Percentiles rank a stretch among this genome's conserved stretches.
Conservation (phyloP, 2,113 vertebrate genomes). For the Trichechus manatus region DNA sequence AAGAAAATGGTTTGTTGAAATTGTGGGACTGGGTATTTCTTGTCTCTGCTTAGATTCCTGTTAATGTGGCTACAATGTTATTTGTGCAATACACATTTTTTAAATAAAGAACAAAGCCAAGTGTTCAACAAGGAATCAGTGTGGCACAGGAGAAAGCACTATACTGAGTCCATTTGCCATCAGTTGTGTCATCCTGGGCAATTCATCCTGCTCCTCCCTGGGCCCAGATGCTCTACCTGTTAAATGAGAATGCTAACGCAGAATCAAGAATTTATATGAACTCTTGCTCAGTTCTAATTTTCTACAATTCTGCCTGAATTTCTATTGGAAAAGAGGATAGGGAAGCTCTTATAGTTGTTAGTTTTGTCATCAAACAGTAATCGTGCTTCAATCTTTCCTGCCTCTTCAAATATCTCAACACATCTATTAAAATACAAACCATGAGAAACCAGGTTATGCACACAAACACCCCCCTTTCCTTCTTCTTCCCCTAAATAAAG, state of each 20-base stretch:
- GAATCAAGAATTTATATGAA: neutral
- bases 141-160: neutral
- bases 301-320: neutral
- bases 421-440: conserved; percentile 45
- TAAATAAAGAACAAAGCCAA: neutral
- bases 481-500: neutral
- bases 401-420: conserved; percentile 26
- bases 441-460: neutral
- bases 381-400: neutral
- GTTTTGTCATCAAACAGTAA: conserved; percentile 23
- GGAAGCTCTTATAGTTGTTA: neutral
- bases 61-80: neutral
- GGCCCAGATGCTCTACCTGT: neutral
- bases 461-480: neutral
- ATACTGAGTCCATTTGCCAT: neutral
- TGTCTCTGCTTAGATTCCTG: neutral
- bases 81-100: neutral
- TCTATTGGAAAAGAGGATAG: neutral
- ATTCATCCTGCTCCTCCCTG: neutral
- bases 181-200: neutral
- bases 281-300: neutral
- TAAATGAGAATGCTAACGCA: neutral
- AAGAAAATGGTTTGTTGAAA: neutral
- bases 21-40: neutral
- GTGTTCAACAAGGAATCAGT: neutral